A percentile compares a stretch with the other conserved stretches of the same genome.
Conservation (phyloP, 2,797 vertebrate species). For the Spinibarbus caldwelli region DNA sequence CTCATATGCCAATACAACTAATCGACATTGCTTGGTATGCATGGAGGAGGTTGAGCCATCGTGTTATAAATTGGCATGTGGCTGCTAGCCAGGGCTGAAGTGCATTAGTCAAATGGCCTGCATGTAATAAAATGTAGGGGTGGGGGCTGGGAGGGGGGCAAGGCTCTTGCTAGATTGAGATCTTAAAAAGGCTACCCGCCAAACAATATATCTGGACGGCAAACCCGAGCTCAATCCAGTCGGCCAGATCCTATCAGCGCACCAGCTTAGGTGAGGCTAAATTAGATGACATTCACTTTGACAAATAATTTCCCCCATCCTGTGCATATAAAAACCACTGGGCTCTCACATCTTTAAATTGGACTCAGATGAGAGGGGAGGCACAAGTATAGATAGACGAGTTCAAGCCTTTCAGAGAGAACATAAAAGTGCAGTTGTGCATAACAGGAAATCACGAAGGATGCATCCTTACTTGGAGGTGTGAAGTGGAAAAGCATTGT, state of each 20-base stretch:
- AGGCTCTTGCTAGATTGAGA: slow-evolving; percentile 78
- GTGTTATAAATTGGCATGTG: slow-evolving; percentile 81
- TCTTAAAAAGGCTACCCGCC: slow-evolving; percentile 74
- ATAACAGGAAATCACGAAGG: slow-evolving; percentile 29
- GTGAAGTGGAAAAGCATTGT: slow-evolving; percentile 26
- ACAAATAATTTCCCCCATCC: slow-evolving; percentile 74
- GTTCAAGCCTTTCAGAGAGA: slow-evolving; percentile 47
- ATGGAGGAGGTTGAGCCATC: slow-evolving; percentile 66
- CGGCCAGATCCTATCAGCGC: slow-evolving; percentile 73
- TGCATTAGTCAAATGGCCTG: slow-evolving; percentile 80
- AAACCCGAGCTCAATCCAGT: slow-evolving; percentile 66
- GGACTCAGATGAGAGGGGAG: slow-evolving; percentile 58
- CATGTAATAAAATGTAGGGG: slow-evolving; percentile 76
- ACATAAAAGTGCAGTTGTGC: slow-evolving; percentile 44
- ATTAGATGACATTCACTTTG: slow-evolving; percentile 82
- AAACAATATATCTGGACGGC: slow-evolving; percentile 73
- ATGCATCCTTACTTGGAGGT: slow-evolving; percentile 28
- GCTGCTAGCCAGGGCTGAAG: slow-evolving; percentile 76
- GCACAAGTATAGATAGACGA: slow-evolving; percentile 46
- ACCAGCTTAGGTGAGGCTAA: slow-evolving; percentile 71
- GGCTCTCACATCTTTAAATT: slow-evolving; percentile 62
- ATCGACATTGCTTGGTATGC: slow-evolving; percentile 79
- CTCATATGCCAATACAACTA: slow-evolving; percentile 72
- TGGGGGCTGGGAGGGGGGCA: slow-evolving; percentile 30
- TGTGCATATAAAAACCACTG: slow-evolving; percentile 64